Evolutionary conservation across 2,888 invertebrate genomes (phyloP).

Genomic region (Encarsia formosa): DNA sequence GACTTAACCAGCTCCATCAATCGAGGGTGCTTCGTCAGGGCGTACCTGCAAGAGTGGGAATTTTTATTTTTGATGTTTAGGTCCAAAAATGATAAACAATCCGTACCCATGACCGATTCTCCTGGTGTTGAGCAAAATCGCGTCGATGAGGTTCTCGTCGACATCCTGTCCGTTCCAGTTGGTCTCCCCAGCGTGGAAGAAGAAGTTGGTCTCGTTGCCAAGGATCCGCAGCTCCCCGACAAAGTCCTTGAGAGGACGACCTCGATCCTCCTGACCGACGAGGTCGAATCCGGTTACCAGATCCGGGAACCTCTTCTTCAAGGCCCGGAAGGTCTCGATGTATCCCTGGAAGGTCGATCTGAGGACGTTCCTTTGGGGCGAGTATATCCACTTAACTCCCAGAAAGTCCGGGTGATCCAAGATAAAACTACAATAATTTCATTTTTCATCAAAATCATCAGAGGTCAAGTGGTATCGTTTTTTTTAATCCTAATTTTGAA

Average conservation of each 20-base stretch:
- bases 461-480: too few species aligned
- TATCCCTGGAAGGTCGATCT: constrained; percentile 45
- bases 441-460: too few species aligned
- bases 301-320: constrained; percentile 58
- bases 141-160: constrained; percentile 76
- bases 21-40: constrained; percentile 68
- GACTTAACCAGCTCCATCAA: constrained; percentile 58
- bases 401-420: constrained; percentile 61
- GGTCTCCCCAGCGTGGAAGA: constrained; percentile 81
- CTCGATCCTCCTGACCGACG: constrained; percentile 74
- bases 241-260: constrained; percentile 61
- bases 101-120: constrained; percentile 72
- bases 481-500: too few species aligned
- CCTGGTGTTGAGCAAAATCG: constrained; percentile 68
- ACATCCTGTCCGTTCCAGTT: constrained; percentile 65
- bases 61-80: too few species aligned
- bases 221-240: constrained; percentile 54
- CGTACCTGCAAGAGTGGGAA: too few species aligned
- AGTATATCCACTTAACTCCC: constrained; percentile 68
- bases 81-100: too few species aligned
- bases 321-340: constrained; percentile 31
- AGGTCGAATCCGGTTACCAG: constrained; percentile 76
- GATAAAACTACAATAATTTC: constrained; percentile 53
- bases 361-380: constrained; percentile 57
- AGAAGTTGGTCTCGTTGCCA: constrained; percentile 57